A percentile compares a stretch with the other conserved stretches of the same genome.
phyloP scores from a whole-genome alignment of 2,113 vertebrate species.

The Toxotes chatareus region DNA sequence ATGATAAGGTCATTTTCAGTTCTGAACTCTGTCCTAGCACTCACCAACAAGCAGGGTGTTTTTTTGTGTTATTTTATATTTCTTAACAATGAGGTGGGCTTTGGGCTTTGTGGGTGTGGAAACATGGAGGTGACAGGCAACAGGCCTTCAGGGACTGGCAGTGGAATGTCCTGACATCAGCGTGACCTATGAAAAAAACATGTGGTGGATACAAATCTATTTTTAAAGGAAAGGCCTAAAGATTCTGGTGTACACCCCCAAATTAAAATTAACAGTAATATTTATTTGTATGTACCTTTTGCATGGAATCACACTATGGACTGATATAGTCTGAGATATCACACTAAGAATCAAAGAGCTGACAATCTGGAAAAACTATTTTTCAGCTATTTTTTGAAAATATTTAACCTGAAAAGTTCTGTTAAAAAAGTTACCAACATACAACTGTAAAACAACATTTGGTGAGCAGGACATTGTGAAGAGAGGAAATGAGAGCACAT shows the following conservation, averaged over 20 bases:
- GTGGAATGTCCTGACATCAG: conserved; percentile 21
- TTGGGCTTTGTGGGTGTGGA: conserved; percentile 4
- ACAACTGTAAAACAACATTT: neutral
- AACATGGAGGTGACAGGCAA: conserved; percentile 47
- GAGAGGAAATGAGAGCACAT: neutral
- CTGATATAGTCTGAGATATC: neutral
- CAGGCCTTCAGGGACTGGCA: conserved; percentile 32
- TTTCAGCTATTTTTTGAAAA: too few species aligned
- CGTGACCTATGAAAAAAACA: conserved; percentile 10
- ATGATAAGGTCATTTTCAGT: conserved; percentile 38
- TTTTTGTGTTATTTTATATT: too few species aligned
- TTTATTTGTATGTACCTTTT: too few species aligned
- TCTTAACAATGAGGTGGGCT: conserved; percentile 21
- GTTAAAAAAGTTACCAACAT: neutral
- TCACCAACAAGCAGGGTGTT: neutral
- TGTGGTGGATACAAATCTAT: neutral
- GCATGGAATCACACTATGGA: too few species aligned
- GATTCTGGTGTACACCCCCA: too few species aligned
- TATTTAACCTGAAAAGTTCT: too few species aligned
- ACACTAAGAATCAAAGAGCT: neutral
- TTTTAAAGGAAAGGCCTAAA: neutral
- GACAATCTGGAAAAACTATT: too few species aligned
- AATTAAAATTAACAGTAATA: too few species aligned
- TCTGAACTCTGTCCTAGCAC: neutral
- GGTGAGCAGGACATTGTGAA: neutral